Evolutionary conservation across 2,797 vertebrate species (phyloP).

Genomic region (Heliangelus exortis): DNA sequence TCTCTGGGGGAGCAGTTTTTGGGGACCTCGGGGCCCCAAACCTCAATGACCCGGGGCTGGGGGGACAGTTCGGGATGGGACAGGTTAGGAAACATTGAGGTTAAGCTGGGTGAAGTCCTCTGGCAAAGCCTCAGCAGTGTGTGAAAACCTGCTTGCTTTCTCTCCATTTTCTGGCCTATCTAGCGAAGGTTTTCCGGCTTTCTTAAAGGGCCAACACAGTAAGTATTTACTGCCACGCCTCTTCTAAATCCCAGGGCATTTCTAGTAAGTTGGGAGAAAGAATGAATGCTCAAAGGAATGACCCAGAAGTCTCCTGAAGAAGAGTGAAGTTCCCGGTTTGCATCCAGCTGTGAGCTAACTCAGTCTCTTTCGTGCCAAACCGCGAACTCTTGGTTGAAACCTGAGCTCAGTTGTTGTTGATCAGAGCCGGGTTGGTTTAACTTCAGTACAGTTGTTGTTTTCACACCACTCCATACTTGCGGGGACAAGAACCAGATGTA

Average conservation of each 20-base stretch:
- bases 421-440: background rate
- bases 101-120: background rate
- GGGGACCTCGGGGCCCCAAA: too few relatives aligned
- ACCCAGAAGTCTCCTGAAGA: background rate
- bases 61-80: fast-evolving
- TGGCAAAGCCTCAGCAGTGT: fast-evolving
- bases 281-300: background rate
- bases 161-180: background rate
- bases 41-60: too few relatives aligned
- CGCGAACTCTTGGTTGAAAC: slow-evolving; percentile 8
- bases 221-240: background rate
- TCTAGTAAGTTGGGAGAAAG: background rate
- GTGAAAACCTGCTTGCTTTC: fast-evolving
- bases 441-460: slow-evolving; percentile 41
- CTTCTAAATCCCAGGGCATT: background rate
- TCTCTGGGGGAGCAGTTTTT: fast-evolving
- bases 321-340: background rate
- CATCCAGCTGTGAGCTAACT: background rate
- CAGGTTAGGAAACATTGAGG: background rate
- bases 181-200: background rate
- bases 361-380: background rate
- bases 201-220: background rate
- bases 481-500: background rate
- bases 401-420: slow-evolving; percentile 12
- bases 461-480: slow-evolving; percentile 16